A percentile compares a stretch with the other conserved stretches of the same genome.
Evolutionary conservation across 2,113 vertebrate genomes (phyloP).

Genomic region (Damaliscus lunatus): DNA sequence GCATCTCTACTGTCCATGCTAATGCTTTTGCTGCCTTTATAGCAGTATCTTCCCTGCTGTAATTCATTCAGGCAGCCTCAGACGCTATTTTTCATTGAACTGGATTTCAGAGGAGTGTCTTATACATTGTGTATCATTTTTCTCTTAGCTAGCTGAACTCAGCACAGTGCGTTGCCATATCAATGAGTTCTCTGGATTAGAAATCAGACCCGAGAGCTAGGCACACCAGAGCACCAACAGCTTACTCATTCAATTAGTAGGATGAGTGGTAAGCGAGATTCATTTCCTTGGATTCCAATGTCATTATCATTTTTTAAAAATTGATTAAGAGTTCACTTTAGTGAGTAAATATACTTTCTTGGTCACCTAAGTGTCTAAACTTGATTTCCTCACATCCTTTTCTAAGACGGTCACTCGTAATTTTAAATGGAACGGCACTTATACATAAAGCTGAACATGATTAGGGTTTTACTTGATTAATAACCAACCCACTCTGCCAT

Average conservation of each 20-base stretch:
- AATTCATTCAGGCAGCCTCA: conserved; percentile 66
- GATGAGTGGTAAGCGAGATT: conserved; percentile 1
- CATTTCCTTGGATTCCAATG: conserved; percentile 22
- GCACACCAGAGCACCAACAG: not conserved
- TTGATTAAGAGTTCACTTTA: conserved; percentile 27
- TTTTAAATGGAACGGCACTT: not conserved
- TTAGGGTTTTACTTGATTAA: not conserved
- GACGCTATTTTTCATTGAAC: conserved; percentile 54
- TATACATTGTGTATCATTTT: conserved; percentile 20
- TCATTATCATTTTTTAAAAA: not conserved
- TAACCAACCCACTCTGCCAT: not conserved
- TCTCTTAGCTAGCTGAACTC: conserved; percentile 19
- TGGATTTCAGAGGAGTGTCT: conserved; percentile 44
- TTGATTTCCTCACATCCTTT: conserved; percentile 1
- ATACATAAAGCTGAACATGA: not conserved
- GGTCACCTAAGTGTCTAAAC: conserved; percentile 22
- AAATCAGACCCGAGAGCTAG: conserved; percentile 39
- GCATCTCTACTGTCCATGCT: conserved; percentile 43
- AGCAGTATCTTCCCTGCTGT: conserved; percentile 44
- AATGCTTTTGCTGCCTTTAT: conserved; percentile 62
- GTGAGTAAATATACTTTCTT: not conserved
- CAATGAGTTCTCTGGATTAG: conserved; percentile 42
- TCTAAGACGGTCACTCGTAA: not conserved
- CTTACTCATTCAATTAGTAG: conserved; percentile 35
- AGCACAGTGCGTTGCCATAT: not conserved